Percentiles rank a stretch among this genome's conserved stretches.
Evolutionary conservation across 2,113 vertebrate species (phyloP).

Genomic region (Caranx ignobilis): DNA sequence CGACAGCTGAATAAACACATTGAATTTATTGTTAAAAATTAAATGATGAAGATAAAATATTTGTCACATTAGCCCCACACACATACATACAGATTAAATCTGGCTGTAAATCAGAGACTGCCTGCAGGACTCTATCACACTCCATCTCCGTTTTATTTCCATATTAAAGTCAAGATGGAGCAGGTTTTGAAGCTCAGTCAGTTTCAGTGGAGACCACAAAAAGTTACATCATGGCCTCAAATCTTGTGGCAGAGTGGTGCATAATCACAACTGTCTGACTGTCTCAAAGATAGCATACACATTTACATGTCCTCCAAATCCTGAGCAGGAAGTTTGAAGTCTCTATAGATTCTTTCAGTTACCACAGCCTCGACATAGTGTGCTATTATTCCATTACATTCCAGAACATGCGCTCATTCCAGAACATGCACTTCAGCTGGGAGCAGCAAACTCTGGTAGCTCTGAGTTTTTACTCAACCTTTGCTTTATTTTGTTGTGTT

Average conservation of each 20-base stretch:
- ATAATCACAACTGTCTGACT: not conserved
- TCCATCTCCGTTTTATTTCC: constrained; percentile 1
- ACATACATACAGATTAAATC: not conserved
- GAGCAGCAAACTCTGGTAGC: too few relatives aligned
- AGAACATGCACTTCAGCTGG: too few relatives aligned
- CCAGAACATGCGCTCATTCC: too few relatives aligned
- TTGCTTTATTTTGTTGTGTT: too few relatives aligned
- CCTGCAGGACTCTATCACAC: not conserved
- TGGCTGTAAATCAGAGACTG: not conserved
- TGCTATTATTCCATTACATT: too few relatives aligned
- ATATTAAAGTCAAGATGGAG: not conserved
- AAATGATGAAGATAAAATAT: constrained; percentile 16
- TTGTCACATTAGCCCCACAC: not conserved
- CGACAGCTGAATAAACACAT: not conserved
- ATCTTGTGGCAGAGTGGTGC: not conserved
- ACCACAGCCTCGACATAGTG: too few relatives aligned
- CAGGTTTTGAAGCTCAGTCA: not conserved
- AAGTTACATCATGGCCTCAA: not conserved
- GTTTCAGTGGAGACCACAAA: not conserved
- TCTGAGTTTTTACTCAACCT: too few relatives aligned
- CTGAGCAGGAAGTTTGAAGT: too few relatives aligned
- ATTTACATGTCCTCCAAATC: too few relatives aligned
- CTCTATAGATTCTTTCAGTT: too few relatives aligned
- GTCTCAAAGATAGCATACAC: too few relatives aligned
- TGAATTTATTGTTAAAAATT: constrained; percentile 4